phyloP scores from a whole-genome alignment of 2,888 invertebrate genomes.

The Acrobasis consociella region DNA sequence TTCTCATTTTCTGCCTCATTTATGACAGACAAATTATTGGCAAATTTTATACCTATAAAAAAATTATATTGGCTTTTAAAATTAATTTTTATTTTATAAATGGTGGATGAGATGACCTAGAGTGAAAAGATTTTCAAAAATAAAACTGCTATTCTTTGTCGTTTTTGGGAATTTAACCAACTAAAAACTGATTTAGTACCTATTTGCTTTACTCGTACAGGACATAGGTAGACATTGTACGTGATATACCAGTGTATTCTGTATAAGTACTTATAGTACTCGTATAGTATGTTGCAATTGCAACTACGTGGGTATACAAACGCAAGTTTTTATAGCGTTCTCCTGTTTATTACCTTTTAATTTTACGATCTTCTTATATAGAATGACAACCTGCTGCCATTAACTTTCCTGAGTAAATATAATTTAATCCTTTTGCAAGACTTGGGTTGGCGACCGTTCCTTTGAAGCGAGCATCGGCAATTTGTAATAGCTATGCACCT shows the following conservation, averaged over 20 bases:
- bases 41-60: background rate
- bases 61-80: too few species aligned
- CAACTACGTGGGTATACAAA: background rate
- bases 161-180: too few species aligned
- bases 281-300: background rate
- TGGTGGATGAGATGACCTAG: too few species aligned
- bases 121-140: too few species aligned
- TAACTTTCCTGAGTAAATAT: slow-evolving; percentile 20
- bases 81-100: too few species aligned
- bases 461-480: slow-evolving; percentile 15
- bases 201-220: too few species aligned
- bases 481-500: slow-evolving; percentile 21
- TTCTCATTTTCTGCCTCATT: background rate
- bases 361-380: slow-evolving; percentile 37
- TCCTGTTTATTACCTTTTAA: slow-evolving; percentile 34
- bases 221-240: too few species aligned
- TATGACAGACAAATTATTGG: background rate
- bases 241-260: too few species aligned
- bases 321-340: slow-evolving; percentile 24
- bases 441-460: slow-evolving; percentile 4
- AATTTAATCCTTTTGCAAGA: slow-evolving; percentile 27
- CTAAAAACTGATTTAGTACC: too few species aligned
- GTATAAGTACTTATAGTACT: too few species aligned
- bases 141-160: too few species aligned
- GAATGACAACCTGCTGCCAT: slow-evolving; percentile 33